phyloP scores from a whole-genome alignment of 2,113 vertebrate species.

The Tamias sibiricus region DNA sequence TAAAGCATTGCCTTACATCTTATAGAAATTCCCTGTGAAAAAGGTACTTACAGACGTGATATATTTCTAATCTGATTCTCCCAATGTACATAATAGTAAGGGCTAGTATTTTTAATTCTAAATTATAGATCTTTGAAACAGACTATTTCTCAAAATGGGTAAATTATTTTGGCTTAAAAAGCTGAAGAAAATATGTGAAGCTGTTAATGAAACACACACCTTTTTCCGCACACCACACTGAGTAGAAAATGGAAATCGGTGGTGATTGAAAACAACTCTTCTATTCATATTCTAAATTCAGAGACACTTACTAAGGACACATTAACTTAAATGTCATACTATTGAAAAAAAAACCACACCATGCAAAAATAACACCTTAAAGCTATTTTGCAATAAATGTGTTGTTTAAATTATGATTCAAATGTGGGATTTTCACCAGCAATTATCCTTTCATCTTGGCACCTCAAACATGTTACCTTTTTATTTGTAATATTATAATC shows the following conservation, averaged over 20 bases:
- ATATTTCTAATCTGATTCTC: neutral
- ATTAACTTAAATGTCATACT: neutral
- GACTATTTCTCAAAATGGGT: neutral
- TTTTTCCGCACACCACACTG: neutral
- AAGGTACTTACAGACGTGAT: fast-evolving
- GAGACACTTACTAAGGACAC: neutral
- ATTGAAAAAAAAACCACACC: slow-evolving; percentile 67
- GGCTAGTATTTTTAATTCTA: neutral
- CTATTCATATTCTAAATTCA: slow-evolving; percentile 31
- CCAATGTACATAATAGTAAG: neutral
- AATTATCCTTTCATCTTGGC: slow-evolving; percentile 45
- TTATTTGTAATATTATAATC: slow-evolving; percentile 61
- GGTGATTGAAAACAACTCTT: neutral
- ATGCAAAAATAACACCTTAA: slow-evolving; percentile 22
- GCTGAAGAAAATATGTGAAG: neutral
- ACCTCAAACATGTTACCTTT: neutral
- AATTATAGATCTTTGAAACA: neutral
- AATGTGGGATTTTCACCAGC: slow-evolving; percentile 41
- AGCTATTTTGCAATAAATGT: slow-evolving; percentile 34
- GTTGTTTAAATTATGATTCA: slow-evolving; percentile 39
- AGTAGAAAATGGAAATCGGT: slow-evolving; percentile 32
- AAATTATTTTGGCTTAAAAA: slow-evolving; percentile 19
- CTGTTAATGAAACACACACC: neutral
- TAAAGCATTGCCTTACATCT: neutral
- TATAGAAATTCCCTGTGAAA: neutral